A percentile compares a stretch with the other conserved stretches of the same genome.
Conservation (phyloP, 2,888 invertebrate genomes). For the Drosophila falleni region DNA sequence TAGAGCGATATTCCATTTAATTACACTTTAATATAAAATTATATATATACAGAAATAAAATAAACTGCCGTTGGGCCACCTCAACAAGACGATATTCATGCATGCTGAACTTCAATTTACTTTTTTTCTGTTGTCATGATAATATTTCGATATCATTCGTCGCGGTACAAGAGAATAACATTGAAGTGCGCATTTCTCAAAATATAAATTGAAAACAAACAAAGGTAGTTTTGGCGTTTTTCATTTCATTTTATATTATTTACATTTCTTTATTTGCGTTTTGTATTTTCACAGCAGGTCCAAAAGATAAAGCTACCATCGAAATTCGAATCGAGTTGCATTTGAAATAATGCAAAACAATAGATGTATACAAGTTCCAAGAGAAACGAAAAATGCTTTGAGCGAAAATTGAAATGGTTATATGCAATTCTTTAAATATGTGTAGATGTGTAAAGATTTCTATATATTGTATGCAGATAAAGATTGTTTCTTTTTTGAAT, state of each 20-base stretch:
- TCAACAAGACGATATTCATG: not conserved
- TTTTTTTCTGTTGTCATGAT: slow-evolving; percentile 3
- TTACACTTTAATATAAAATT: too few species aligned
- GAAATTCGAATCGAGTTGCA: slow-evolving; percentile 26
- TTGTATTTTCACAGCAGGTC: slow-evolving; percentile 9
- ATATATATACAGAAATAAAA: not conserved
- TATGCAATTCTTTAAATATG: slow-evolving; percentile 26
- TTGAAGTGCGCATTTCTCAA: slow-evolving; percentile 7
- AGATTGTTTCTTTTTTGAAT: too few species aligned
- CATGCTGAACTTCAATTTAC: not conserved
- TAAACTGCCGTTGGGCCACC: too few species aligned
- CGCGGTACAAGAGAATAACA: slow-evolving; percentile 1
- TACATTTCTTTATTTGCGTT: not conserved
- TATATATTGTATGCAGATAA: too few species aligned
- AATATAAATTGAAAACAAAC: slow-evolving; percentile 44
- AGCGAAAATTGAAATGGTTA: slow-evolving; percentile 13
- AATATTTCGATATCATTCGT: slow-evolving; percentile 21
- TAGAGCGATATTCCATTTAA: not conserved
- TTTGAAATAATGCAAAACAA: slow-evolving; percentile 26
- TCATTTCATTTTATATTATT: slow-evolving; percentile 4
- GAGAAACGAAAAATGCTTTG: slow-evolving; percentile 33
- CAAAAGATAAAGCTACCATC: slow-evolving; percentile 24
- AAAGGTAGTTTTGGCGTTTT: slow-evolving; percentile 3
- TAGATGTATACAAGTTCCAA: not conserved
- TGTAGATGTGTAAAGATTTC: too few species aligned